Evolutionary conservation across 2,888 invertebrate species (phyloP), one percentile per base, ranked within the genome.

Genomic region (Trichogramma evanescens): DNA sequence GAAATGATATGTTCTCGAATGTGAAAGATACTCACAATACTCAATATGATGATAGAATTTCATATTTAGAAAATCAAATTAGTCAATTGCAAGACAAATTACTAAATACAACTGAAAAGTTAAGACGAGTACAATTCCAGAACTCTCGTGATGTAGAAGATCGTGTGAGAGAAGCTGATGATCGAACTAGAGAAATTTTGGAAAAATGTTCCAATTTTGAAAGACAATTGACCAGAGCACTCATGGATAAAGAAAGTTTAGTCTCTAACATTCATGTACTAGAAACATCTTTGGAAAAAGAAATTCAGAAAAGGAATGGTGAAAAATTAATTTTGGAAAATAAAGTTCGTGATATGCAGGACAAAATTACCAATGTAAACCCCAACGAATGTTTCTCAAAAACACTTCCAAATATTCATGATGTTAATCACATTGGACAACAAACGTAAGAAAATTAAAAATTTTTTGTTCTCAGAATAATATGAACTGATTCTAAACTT

Each of bases 211-310:
- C 67, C 3, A 65, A 66, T 59, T 65, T 76, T 26, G 77, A 78
- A 62, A 72, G 65, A 54, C 69, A 72, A 53, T 65, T 77, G 41
- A 63, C 69, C 5, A 68, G 68, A 60, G 66, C 70, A 4, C 62
- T 75, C 1, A 67, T 69, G 49, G 77, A 76, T 68, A 84, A 82
- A 66, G 84, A 86, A 67, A 80, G 80, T 58, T 70, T 86, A 2
- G 81, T 82, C 39, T 77, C 81, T 61, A 85, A 87, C 67, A 76
- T 87, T 54, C 82, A 84, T 50, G 80, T 83, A 56, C 75, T 84
- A 66, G 82, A 83, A 54, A 79, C 80, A 43, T 76, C 78, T 10
- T 83, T 84, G 64, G 78, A 84, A 50, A 78, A 83, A 56, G 86
- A 86, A 62, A 78, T 80, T 3, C 82, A 83, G 66, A 78, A 82